Percentiles rank a stretch among this genome's conserved stretches.
Evolutionary conservation across 2,113 vertebrate species (phyloP).

Genomic region (Hypanus sabinus): DNA sequence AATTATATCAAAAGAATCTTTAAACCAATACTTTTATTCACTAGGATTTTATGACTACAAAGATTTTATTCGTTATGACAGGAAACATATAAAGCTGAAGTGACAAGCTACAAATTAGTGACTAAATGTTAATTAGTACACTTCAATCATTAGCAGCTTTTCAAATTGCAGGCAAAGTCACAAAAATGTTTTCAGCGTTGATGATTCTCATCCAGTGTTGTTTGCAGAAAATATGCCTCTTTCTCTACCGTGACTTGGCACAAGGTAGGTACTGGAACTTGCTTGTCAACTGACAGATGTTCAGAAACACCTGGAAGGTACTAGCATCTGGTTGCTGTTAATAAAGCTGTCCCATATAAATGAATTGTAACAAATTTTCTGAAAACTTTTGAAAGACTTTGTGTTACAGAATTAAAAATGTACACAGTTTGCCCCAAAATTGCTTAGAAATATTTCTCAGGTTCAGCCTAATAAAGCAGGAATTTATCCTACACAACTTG

Average conservation of each 20-base stretch:
- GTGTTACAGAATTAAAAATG: not conserved
- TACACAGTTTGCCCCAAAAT: not conserved
- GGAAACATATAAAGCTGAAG: not conserved
- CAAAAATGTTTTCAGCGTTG: not conserved
- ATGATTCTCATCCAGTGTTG: not conserved
- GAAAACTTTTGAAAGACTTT: not conserved
- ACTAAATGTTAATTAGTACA: not conserved
- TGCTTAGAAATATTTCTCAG: not conserved
- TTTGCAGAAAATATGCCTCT: not conserved
- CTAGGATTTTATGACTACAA: not conserved
- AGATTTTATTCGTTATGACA: not conserved
- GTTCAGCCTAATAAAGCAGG: not conserved
- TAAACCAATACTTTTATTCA: constrained; percentile 15
- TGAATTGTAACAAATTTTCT: too few species aligned
- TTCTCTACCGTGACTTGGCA: not conserved
- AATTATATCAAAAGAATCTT: constrained; percentile 24
- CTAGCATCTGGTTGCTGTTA: not conserved
- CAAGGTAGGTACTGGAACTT: not conserved
- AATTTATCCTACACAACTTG: not conserved
- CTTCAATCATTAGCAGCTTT: not conserved
- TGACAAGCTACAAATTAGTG: not conserved
- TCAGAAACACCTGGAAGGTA: not conserved
- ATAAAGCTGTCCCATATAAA: too few species aligned
- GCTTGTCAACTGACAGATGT: constrained; percentile 2
- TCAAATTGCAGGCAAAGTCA: not conserved